Conservation (phyloP, 1,140 invertebrate genomes). For the Halyomorpha halys region DNA sequence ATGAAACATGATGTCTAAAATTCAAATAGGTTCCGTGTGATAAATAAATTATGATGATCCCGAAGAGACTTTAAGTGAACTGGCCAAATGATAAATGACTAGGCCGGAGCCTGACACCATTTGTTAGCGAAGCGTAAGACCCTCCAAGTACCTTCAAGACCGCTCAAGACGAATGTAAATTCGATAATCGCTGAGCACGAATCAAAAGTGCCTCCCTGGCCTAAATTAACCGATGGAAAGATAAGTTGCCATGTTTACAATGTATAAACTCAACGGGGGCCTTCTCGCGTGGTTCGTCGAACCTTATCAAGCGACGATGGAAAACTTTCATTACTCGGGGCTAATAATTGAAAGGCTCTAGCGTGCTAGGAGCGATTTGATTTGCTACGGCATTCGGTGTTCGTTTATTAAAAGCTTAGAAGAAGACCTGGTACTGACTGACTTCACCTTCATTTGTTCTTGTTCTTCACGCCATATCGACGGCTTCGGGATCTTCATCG, state of each 20-base stretch:
- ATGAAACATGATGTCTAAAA: too few relatives aligned
- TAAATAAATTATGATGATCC: too few relatives aligned
- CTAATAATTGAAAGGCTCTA: slow-evolving; percentile 12
- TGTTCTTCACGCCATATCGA: neutral
- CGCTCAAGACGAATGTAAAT: too few relatives aligned
- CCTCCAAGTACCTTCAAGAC: too few relatives aligned
- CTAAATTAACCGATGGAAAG: neutral
- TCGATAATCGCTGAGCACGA: too few relatives aligned
- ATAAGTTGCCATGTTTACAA: slow-evolving; percentile 9
- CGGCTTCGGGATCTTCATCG: neutral
- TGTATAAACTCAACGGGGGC: neutral
- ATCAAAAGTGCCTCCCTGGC: too few relatives aligned
- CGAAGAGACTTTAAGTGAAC: too few relatives aligned
- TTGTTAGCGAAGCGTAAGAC: too few relatives aligned
- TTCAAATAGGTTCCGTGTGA: too few relatives aligned
- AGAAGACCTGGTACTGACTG: neutral
- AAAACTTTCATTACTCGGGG: slow-evolving; percentile 12
- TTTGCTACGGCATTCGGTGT: neutral
- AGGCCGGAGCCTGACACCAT: too few relatives aligned
- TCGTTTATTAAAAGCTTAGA: slow-evolving; percentile 7
- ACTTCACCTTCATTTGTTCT: neutral
- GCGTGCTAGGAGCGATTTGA: slow-evolving; percentile 6
- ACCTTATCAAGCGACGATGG: slow-evolving; percentile 10
- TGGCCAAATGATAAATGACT: too few relatives aligned
- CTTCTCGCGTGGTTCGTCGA: neutral